A percentile compares a stretch with the other conserved stretches of the same genome.
phyloP scores from a whole-genome alignment of 2,888 invertebrate genomes.

The Cerceris ruficornis region DNA sequence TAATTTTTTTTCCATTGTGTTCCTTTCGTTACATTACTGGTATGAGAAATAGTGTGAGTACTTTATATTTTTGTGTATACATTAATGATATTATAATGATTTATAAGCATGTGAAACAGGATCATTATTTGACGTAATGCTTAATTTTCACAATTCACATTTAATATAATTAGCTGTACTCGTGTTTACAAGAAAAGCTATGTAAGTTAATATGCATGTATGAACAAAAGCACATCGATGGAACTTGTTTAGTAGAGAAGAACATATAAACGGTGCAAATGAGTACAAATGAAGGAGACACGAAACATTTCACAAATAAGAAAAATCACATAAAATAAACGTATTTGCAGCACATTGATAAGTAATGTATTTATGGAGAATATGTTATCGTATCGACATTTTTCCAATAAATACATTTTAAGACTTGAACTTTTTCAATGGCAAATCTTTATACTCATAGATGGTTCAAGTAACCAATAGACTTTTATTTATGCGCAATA shows the following conservation, averaged over 20 bases:
- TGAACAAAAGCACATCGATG: conserved; percentile 35
- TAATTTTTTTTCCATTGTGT: conserved; percentile 45
- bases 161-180: conserved; percentile 31
- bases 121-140: conserved; percentile 14
- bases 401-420: conserved; percentile 18
- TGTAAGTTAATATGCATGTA: conserved; percentile 34
- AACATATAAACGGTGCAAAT: conserved; percentile 5
- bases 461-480: conserved; percentile 70
- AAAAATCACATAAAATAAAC: conserved; percentile 15
- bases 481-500: conserved; percentile 41
- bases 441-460: conserved; percentile 44
- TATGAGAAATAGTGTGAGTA: conserved; percentile 47
- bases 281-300: conserved; percentile 10
- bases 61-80: conserved; percentile 37
- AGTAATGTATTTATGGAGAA: conserved; percentile 13
- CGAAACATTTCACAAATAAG: conserved; percentile 26
- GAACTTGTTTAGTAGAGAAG: not conserved
- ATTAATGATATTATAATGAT: conserved; percentile 48
- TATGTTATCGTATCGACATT: not conserved
- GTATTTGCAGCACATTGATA: conserved; percentile 20
- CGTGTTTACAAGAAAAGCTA: conserved; percentile 34
- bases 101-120: conserved; percentile 33
- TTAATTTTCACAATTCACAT: conserved; percentile 24
- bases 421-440: conserved; percentile 9
- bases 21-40: conserved; percentile 51